phyloP scores from a whole-genome alignment of 2,888 invertebrate genomes.

The Tipula helvola region DNA sequence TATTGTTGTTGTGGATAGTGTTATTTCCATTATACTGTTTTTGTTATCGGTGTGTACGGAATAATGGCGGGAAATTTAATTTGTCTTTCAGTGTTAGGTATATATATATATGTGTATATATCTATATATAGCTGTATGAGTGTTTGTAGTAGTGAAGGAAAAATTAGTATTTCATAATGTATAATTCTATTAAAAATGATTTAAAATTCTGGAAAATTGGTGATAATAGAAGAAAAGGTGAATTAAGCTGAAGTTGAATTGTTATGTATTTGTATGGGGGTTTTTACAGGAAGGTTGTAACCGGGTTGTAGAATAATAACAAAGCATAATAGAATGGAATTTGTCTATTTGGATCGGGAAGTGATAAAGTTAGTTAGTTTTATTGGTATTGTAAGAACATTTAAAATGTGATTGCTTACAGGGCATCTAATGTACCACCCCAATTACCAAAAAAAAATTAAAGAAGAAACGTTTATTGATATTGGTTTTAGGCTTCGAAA shows the following conservation, averaged over 20 bases:
- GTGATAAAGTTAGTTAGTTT: neutral
- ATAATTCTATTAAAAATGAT: neutral
- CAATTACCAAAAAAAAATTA: too few species aligned
- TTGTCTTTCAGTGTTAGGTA: neutral
- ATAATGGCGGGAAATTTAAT: constrained; percentile 4
- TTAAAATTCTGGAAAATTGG: neutral
- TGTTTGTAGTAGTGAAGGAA: neutral
- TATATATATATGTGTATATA: neutral
- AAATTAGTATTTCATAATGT: neutral
- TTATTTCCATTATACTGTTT: neutral
- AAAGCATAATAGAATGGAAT: neutral
- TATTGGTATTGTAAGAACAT: neutral
- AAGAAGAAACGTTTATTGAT: too few species aligned
- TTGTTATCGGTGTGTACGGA: neutral
- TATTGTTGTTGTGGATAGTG: neutral
- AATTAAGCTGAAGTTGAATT: neutral
- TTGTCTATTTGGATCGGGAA: neutral
- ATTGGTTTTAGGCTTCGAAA: too few species aligned
- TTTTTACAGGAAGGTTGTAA: neutral
- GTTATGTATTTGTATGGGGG: neutral
- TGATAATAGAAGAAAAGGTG: neutral
- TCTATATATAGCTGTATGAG: neutral
- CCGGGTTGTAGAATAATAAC: neutral
- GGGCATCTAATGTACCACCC: too few species aligned
- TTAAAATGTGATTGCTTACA: too few species aligned